phyloP scores from a whole-genome alignment of 2,113 vertebrate species.

The Nothobranchius kuhntae region DNA sequence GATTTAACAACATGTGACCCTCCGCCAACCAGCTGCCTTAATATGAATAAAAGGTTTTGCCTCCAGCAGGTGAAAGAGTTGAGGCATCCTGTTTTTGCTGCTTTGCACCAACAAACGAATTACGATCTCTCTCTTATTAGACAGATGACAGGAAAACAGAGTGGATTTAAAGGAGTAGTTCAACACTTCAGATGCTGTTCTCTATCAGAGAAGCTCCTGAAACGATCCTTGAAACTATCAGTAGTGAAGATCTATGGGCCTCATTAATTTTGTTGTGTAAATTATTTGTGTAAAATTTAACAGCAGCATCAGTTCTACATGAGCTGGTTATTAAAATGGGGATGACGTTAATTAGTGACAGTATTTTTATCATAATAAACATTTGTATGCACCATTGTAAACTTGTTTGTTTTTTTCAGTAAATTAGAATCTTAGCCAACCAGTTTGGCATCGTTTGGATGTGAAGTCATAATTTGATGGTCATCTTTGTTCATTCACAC shows the following conservation, averaged over 20 bases:
- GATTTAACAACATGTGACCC: constrained; percentile 98
- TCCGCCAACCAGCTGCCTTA: constrained; percentile 74
- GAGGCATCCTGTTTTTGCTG: constrained; percentile 22
- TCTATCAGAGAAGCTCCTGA: not conserved
- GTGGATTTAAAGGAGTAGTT: constrained; percentile 28
- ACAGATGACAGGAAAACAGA: constrained; percentile 12
- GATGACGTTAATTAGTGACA: constrained; percentile 40
- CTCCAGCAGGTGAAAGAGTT: constrained; percentile 16
- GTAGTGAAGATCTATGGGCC: not conserved
- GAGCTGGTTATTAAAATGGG: constrained; percentile 15
- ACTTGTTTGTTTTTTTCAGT: not conserved
- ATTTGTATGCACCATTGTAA: constrained; percentile 62
- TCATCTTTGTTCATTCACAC: too few species aligned
- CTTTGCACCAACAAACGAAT: constrained; percentile 16
- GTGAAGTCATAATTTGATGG: too few species aligned
- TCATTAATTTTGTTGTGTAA: constrained; percentile 46
- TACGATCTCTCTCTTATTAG: constrained; percentile 11
- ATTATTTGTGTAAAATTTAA: constrained; percentile 45
- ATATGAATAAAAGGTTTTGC: constrained; percentile 13
- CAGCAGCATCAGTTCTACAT: constrained; percentile 4
- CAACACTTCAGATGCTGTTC: not conserved
- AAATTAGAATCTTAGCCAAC: too few species aligned
- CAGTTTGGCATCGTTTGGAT: too few species aligned
- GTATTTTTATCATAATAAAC: constrained; percentile 71
- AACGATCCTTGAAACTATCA: constrained; percentile 8